Conservation (phyloP, 2,888 invertebrate genomes). For the Caenorhabditis sp. region DNA sequence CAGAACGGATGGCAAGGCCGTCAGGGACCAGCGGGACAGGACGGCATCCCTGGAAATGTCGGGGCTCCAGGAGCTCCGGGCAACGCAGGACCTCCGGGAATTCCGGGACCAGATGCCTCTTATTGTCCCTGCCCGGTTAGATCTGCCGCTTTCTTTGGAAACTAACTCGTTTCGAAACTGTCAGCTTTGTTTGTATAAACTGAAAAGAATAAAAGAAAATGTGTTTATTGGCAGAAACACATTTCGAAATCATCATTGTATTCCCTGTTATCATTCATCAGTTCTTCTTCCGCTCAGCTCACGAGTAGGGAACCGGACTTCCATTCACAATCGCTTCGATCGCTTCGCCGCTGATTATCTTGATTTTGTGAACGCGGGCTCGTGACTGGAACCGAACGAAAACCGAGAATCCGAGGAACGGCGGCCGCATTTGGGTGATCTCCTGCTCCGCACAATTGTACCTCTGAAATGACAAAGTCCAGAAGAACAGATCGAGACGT, state of each 20-base stretch:
- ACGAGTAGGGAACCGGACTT: constrained; percentile 40
- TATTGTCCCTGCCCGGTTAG: constrained; percentile 50
- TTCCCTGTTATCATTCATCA: not conserved
- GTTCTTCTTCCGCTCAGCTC: not conserved
- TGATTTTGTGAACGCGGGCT: constrained; percentile 51
- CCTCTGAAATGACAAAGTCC: constrained; percentile 15
- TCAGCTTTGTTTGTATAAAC: constrained; percentile 12
- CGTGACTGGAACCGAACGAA: constrained; percentile 60
- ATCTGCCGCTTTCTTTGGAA: not conserved
- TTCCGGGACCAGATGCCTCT: constrained; percentile 48
- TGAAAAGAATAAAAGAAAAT: not conserved
- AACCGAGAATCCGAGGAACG: constrained; percentile 59
- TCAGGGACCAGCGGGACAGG: constrained; percentile 55
- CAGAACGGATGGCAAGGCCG: constrained; percentile 56
- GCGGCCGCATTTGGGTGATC: constrained; percentile 44
- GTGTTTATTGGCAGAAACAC: constrained; percentile 1
- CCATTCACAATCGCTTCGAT: constrained; percentile 7
- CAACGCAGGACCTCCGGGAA: constrained; percentile 21
- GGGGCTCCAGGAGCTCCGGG: constrained; percentile 45
- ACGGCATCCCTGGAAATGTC: constrained; percentile 37
- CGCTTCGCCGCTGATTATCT: constrained; percentile 23
- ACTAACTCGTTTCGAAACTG: not conserved
- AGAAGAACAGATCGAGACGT: no score
- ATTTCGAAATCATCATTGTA: not conserved
- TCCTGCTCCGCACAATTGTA: constrained; percentile 55